These are phyloP conservation scores for Tragelaphus scriptus DNA, from an alignment of 2,113 vertebrate species.

Conservation along the genomic window DNA sequence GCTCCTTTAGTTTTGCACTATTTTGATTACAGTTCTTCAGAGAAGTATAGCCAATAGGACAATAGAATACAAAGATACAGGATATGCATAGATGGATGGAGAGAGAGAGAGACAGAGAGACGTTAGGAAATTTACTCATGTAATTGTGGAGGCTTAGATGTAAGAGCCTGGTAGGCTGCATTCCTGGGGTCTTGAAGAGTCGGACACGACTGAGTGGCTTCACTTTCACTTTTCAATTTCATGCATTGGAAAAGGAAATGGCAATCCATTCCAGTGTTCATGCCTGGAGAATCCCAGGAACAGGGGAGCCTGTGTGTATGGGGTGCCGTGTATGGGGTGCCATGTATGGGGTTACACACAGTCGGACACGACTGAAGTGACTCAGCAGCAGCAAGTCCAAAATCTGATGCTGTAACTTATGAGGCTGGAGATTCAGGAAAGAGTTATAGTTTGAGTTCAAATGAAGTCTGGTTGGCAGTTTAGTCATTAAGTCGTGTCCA, in stretches of 20 bases:
- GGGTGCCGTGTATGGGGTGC: no score
- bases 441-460: no score
- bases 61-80: background rate
- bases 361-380: rapidly evolving
- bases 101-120: background rate
- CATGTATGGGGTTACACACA: no score
- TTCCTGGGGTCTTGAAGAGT: no score
- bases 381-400: background rate
- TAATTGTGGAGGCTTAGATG: background rate
- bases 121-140: background rate
- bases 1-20: background rate
- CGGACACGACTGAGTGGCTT: no score
- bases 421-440: background rate
- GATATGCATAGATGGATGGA: background rate
- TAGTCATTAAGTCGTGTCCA: background rate
- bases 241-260: no score
- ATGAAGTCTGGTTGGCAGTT: background rate
- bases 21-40: background rate
- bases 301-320: no score
- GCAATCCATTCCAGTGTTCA: no score
- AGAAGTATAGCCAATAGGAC: background rate
- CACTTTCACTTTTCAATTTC: no score
- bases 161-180: no score
- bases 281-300: no score
- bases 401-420: background rate